Conservation (phyloP, 2,113 vertebrate genomes). For the Mungos mungo region DNA sequence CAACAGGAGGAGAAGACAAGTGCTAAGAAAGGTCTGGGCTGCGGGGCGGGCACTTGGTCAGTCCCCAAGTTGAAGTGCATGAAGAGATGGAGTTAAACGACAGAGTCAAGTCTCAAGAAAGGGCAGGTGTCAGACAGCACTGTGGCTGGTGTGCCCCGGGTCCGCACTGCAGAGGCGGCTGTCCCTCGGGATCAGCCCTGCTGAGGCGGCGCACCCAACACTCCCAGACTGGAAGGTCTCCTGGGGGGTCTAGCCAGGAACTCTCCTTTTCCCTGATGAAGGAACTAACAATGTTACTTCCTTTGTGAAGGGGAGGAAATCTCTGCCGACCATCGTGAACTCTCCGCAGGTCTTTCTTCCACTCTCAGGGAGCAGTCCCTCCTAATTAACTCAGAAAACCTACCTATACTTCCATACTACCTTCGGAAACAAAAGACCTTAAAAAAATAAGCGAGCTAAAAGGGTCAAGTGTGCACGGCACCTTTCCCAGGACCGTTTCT, state of each 20-base stretch:
- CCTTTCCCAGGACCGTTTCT: accelerated
- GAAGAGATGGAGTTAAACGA: accelerated
- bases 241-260: not conserved
- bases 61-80: not conserved
- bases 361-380: no score
- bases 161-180: not conserved
- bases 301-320: not conserved
- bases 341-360: not conserved
- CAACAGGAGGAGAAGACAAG: conserved; percentile 82
- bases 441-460: not conserved
- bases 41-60: accelerated
- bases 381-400: not conserved
- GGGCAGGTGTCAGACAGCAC: not conserved
- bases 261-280: not conserved
- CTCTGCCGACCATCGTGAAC: not conserved
- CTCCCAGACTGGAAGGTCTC: not conserved
- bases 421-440: not conserved
- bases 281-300: not conserved
- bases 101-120: not conserved
- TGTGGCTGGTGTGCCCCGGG: accelerated
- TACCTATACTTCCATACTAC: accelerated
- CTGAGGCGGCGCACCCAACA: accelerated
- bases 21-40: conserved; percentile 85
- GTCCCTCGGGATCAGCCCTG: accelerated
- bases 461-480: accelerated